Conservation (phyloP, 2,888 invertebrate species). For the Syrphus vitripennis region DNA sequence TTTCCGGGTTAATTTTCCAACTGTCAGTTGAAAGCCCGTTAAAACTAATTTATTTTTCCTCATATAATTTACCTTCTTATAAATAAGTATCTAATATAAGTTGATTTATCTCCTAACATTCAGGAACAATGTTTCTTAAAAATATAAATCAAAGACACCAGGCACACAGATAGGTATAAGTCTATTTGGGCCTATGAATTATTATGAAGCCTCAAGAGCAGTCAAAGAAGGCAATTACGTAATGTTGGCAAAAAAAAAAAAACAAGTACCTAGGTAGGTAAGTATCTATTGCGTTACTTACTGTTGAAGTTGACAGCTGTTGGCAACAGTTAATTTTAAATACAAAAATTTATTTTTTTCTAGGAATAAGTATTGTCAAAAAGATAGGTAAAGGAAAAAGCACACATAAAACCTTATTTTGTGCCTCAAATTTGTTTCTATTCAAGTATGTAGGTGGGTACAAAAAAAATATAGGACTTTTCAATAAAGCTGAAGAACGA, state of each 20-base stretch:
- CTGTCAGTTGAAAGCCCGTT: neutral
- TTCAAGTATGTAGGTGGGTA: too few species aligned
- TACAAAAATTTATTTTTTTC: too few species aligned
- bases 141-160: constrained; percentile 9
- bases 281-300: neutral
- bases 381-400: neutral
- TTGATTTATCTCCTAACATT: neutral
- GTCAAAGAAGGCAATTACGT: neutral
- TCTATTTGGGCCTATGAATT: neutral
- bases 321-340: neutral
- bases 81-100: neutral
- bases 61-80: neutral
- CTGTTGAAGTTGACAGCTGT: neutral
- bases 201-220: neutral
- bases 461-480: neutral
- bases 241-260: too few species aligned
- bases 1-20: neutral
- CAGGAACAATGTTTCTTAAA: neutral
- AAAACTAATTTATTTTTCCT: neutral
- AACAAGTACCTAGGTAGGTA: too few species aligned
- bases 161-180: neutral
- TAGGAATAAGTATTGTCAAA: neutral
- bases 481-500: too few species aligned
- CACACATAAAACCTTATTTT: too few species aligned
- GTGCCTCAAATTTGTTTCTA: neutral